These are phyloP conservation scores for Melanotaenia parkinsoni DNA, from an alignment of 2,797 vertebrate genomes.

Conservation along the genomic window DNA sequence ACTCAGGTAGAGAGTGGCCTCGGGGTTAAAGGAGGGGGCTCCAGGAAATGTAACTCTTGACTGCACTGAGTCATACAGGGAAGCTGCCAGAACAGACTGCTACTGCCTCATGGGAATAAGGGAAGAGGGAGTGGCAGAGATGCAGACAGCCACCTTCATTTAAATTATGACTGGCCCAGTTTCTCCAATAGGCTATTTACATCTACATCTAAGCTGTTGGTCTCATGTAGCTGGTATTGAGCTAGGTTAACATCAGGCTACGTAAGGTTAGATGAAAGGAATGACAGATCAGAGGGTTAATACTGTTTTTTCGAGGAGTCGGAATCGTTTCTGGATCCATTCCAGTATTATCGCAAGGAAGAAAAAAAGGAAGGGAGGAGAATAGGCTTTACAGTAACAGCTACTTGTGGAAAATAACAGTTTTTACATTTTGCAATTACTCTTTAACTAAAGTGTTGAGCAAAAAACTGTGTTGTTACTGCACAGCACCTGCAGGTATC, in stretches of 20 bases:
- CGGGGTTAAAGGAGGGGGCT: slow-evolving; percentile 7
- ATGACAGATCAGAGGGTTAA: slow-evolving; percentile 32
- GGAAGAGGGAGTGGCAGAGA: slow-evolving; percentile 70
- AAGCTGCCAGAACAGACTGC: slow-evolving; percentile 50
- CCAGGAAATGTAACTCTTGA: slow-evolving; percentile 47
- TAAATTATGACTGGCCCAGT: slow-evolving; percentile 67
- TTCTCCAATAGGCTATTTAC: slow-evolving; percentile 63
- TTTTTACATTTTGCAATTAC: slow-evolving; percentile 17
- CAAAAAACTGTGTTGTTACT: slow-evolving; percentile 54
- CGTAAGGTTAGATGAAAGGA: slow-evolving; percentile 15
- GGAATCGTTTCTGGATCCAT: slow-evolving; percentile 9
- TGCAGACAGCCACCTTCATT: slow-evolving; percentile 73
- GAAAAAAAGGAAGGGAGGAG: not conserved
- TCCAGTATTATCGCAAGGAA: slow-evolving; percentile 14
- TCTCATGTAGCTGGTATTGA: slow-evolving; percentile 31
- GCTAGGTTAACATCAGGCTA: slow-evolving; percentile 19
- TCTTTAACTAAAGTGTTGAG: slow-evolving; percentile 41
- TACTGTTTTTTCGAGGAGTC: not conserved
- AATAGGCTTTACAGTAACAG: slow-evolving; percentile 23
- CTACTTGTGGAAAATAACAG: slow-evolving; percentile 27
- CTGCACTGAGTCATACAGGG: slow-evolving; percentile 58
- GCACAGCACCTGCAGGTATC: slow-evolving; percentile 66
- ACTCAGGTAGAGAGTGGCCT: slow-evolving; percentile 27
- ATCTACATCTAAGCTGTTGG: slow-evolving; percentile 40
- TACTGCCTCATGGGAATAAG: slow-evolving; percentile 56